Base-by-base conservation (phyloP, 2,888 invertebrate genomes). In the Philhelius pedissequus region DNA sequence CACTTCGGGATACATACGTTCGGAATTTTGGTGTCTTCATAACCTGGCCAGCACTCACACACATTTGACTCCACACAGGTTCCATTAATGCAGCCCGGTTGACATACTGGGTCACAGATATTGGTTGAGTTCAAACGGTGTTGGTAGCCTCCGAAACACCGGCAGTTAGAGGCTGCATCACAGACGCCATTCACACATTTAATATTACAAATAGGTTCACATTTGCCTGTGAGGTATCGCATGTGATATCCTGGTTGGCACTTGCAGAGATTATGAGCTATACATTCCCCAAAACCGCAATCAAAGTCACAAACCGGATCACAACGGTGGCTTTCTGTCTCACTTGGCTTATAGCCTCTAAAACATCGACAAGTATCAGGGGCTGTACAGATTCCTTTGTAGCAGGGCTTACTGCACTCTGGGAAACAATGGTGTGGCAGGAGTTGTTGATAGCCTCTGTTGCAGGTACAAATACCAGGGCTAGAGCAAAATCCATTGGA, bases 141-240 rank as follows among this genome's bases (percentile, higher is more conserved):
- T 7, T 87, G 87, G 68, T 87, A 91, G 7, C 94, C 94, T 5
- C 91, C 88, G 43, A 92, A 91, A 88, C 95, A 95, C 27, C 91
- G 92, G 88, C 95, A 95, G 0, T 92, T 90, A 0, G 88, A 87
- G 4, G 86, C 86, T 0, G 88, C 93, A 1, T 93, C 92, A 88
- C 95, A 95, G 22, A 92, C 86, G 58, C 91, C 90, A 30, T 91
- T 91, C 2, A 90, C 86, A 66, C 91, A 91, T 76, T 89, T 90
- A n/a, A 90, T 87, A 0, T 86, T 45, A 35, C 91, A 91, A 58
- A 87, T 69, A 0, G 91, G 90, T 18, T 90, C 90, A 58, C 91
- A 91, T 52, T 87, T 69, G 2, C 91, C 91, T 0, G 87, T 88
- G 15, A 89, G 75, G 88, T 89, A 90, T 25, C 89, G 88, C 81